Evolutionary conservation across 2,113 vertebrate genomes (phyloP).

Genomic region (Grammomys surdaster): DNA sequence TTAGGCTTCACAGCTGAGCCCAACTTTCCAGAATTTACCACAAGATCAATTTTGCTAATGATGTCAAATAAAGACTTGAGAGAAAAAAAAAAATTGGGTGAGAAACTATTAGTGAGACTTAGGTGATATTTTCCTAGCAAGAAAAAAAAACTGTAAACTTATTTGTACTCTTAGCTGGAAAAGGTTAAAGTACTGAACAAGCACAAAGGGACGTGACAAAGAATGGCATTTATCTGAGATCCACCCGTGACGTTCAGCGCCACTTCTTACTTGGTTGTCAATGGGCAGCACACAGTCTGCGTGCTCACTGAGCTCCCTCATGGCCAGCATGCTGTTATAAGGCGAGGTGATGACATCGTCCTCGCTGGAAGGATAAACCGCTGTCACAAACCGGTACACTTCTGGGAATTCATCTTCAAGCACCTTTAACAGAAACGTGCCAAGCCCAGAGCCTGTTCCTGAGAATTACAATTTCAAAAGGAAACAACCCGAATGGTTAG

Average conservation of each 20-base stretch:
- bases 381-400: constrained; percentile 95
- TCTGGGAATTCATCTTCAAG: constrained; percentile 98
- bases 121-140: constrained; percentile 19
- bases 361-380: constrained; percentile 95
- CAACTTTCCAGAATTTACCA: constrained; percentile 89
- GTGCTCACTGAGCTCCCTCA: constrained; percentile 96
- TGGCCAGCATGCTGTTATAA: constrained; percentile 97
- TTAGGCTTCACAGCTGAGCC: constrained; percentile 88
- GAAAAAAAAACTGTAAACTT: constrained; percentile 44
- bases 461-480: constrained; percentile 62
- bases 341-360: constrained; percentile 99
- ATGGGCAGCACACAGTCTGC: constrained; percentile 97
- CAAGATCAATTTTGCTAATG: constrained; percentile 93
- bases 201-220: constrained; percentile 8
- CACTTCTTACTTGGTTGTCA: constrained; percentile 94
- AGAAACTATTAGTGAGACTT: constrained; percentile 66
- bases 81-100: constrained; percentile 49
- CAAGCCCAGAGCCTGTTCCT: constrained; percentile 98
- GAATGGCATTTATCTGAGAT: not conserved
- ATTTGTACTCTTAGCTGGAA: constrained; percentile 27
- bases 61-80: constrained; percentile 95
- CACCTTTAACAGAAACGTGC: constrained; percentile 93
- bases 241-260: not conserved
- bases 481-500: constrained; percentile 57
- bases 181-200: not conserved